These are phyloP conservation scores for Ataeniobius toweri DNA, from an alignment of 2,797 vertebrate species.

Conservation along the genomic window DNA sequence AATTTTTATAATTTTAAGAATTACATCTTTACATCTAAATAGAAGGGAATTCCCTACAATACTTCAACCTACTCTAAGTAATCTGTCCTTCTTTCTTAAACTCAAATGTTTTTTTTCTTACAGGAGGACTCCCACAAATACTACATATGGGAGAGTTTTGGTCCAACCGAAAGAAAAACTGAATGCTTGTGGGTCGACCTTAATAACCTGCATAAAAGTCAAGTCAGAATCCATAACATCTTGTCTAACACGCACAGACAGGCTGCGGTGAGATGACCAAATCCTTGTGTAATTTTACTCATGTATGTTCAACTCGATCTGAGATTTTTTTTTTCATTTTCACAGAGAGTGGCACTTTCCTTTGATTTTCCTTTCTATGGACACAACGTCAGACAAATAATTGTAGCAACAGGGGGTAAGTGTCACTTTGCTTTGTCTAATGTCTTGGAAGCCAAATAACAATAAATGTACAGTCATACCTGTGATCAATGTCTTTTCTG, in stretches of 20 bases:
- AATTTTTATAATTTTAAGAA: too few species aligned
- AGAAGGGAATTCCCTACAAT: neutral
- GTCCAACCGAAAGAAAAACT: conserved; percentile 79
- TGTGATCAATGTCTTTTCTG: neutral
- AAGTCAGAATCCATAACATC: conserved; percentile 87
- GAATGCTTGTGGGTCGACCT: conserved; percentile 87
- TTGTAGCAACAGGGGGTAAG: conserved; percentile 94
- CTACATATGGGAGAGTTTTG: conserved; percentile 87
- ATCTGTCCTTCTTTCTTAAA: neutral
- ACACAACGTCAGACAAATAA: conserved; percentile 91
- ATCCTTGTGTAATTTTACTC: neutral
- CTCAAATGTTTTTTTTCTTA: conserved; percentile 6
- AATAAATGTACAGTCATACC: neutral
- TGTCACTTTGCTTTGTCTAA: neutral
- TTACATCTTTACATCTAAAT: neutral
- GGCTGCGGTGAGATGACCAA: conserved; percentile 86
- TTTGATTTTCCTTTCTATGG: conserved; percentile 98
- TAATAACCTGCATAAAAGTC: conserved; percentile 79
- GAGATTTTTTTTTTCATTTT: conserved; percentile 18
- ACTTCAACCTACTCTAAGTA: neutral
- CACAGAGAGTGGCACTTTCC: conserved; percentile 89
- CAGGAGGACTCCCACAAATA: conserved; percentile 91
- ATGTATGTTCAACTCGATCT: neutral
- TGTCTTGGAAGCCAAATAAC: neutral
- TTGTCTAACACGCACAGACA: conserved; percentile 92